A percentile compares a stretch with the other conserved stretches of the same genome.
These are phyloP conservation scores for Mayetiola destructor DNA, from an alignment of 2,888 invertebrate species.

Conservation along the genomic window DNA sequence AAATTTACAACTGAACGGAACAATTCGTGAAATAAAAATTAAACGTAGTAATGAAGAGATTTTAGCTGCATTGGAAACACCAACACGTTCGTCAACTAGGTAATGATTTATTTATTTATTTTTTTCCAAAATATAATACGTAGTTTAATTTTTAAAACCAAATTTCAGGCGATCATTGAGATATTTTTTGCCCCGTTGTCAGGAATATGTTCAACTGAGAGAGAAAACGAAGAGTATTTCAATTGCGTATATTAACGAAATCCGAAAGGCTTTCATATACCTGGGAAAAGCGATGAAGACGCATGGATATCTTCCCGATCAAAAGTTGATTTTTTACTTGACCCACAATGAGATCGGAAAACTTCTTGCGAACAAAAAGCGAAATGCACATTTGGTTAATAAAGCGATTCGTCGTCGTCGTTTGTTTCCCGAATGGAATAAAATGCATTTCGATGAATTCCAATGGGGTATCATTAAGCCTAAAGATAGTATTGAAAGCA, in stretches of 20 bases:
- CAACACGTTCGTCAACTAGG: slow-evolving; percentile 37
- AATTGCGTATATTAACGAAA: slow-evolving; percentile 41
- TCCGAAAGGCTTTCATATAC: slow-evolving; percentile 43
- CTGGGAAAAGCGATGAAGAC: slow-evolving; percentile 44
- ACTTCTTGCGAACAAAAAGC: slow-evolving; percentile 40
- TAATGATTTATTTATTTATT: slow-evolving; percentile 22
- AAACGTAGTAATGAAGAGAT: slow-evolving; percentile 35
- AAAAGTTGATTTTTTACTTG: slow-evolving; percentile 51
- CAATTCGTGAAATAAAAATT: not conserved
- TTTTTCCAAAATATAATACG: not conserved
- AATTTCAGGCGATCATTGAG: not conserved
- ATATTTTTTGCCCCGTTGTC: slow-evolving; percentile 38
- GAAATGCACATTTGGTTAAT: slow-evolving; percentile 42
- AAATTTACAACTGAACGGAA: slow-evolving; percentile 16
- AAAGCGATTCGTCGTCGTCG: slow-evolving; percentile 56
- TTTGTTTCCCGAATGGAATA: slow-evolving; percentile 43
- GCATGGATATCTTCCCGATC: slow-evolving; percentile 48
- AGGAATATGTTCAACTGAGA: slow-evolving; percentile 45
- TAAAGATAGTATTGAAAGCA: slow-evolving; percentile 20
- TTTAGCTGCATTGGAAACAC: slow-evolving; percentile 38
- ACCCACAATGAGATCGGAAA: slow-evolving; percentile 47
- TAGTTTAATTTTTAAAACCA: too few relatives aligned
- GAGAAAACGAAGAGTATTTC: slow-evolving; percentile 52
- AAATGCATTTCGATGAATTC: slow-evolving; percentile 49
- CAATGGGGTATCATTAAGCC: slow-evolving; percentile 36